Conservation (phyloP, 2,888 invertebrate genomes). For the Tiliacea citrago region DNA sequence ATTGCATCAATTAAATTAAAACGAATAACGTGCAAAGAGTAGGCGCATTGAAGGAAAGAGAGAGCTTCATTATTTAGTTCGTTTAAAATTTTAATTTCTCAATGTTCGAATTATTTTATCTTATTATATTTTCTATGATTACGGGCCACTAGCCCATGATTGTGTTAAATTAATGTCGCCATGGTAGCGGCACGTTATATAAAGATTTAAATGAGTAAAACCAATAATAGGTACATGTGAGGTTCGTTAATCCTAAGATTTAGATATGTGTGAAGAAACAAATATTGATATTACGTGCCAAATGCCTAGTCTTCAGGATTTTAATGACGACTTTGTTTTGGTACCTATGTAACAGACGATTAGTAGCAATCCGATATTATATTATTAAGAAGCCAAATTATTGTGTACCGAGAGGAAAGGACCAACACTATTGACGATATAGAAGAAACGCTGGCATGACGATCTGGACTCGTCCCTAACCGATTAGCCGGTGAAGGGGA, state of each 20-base stretch:
- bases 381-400: neutral
- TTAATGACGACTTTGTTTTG: neutral
- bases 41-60: too few species aligned
- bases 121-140: too few species aligned
- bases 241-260: neutral
- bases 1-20: too few species aligned
- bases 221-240: neutral
- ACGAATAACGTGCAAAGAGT: too few species aligned
- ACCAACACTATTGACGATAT: neutral
- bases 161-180: too few species aligned
- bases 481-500: neutral
- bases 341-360: neutral
- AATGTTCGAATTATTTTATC: too few species aligned
- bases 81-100: too few species aligned
- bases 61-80: too few species aligned
- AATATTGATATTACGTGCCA: slow-evolving; percentile 27
- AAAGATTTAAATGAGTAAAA: neutral
- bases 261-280: neutral
- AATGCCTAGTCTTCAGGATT: slow-evolving; percentile 16
- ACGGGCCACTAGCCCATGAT: too few species aligned
- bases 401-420: neutral
- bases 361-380: neutral
- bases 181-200: too few species aligned
- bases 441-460: neutral
- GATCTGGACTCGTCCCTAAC: neutral